These are phyloP conservation scores for Odontophorus gujanensis DNA, from an alignment of 2,113 vertebrate genomes.

Conservation along the genomic window DNA sequence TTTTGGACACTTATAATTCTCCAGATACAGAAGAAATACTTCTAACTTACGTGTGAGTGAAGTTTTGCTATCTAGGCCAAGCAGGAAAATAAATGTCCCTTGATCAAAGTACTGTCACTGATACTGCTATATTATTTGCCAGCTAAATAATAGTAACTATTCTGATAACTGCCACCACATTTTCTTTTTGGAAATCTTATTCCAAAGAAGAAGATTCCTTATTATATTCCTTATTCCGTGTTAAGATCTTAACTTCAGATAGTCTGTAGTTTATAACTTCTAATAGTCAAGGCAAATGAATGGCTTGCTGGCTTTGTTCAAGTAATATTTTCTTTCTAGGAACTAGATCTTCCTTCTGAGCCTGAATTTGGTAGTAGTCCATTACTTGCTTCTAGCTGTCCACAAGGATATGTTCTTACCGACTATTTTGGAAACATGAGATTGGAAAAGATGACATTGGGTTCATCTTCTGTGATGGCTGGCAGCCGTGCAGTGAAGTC, in stretches of 20 bases:
- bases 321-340: neutral
- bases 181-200: neutral
- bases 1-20: neutral
- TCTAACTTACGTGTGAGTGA: neutral
- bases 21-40: neutral
- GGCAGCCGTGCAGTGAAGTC: neutral
- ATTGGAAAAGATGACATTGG: neutral
- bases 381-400: neutral
- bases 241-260: neutral
- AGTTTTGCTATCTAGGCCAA: neutral
- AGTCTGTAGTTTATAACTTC: neutral
- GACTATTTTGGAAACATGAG: neutral
- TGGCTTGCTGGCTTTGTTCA: neutral
- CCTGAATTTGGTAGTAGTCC: neutral
- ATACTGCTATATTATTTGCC: neutral
- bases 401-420: neutral
- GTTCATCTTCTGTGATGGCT: neutral
- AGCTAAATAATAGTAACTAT: too few relatives aligned
- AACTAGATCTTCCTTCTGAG: neutral
- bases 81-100: neutral
- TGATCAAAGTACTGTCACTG: fast-evolving
- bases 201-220: neutral
- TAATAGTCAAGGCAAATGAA: neutral
- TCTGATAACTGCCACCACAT: neutral
- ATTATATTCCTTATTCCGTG: neutral